Conservation (phyloP, 2,797 vertebrate genomes). For the Hippopotamyrus pictus region DNA sequence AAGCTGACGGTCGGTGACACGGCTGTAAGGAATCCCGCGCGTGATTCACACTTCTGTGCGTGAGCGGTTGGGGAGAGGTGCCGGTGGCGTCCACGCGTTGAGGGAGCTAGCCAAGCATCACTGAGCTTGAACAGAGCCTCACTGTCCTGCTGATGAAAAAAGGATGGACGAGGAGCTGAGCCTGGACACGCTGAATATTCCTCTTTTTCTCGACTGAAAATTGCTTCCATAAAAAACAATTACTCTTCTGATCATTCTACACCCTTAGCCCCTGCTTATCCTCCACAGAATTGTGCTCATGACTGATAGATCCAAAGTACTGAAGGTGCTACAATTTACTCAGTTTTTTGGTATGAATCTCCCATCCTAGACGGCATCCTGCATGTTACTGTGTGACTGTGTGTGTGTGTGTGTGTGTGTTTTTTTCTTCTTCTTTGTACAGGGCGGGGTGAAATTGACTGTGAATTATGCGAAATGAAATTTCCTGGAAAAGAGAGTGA, state of each 20-base stretch:
- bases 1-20: neutral
- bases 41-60: neutral
- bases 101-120: neutral
- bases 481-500: neutral
- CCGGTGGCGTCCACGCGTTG: neutral
- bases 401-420: too few relatives aligned
- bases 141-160: neutral
- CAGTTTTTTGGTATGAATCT: neutral
- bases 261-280: neutral
- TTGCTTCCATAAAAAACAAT: neutral
- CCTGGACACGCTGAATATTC: neutral
- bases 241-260: neutral
- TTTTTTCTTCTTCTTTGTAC: neutral
- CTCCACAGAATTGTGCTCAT: neutral
- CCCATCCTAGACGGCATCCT: neutral
- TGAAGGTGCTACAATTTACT: neutral
- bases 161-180: neutral
- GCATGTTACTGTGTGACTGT: neutral
- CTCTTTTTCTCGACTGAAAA: neutral
- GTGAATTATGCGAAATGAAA: neutral
- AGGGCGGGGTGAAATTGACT: neutral
- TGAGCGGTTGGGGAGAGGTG: neutral
- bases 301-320: neutral
- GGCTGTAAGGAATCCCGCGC: neutral
- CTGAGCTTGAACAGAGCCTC: neutral